Conservation (phyloP, 2,888 invertebrate species). For the Drosophila austrosaltans region DNA sequence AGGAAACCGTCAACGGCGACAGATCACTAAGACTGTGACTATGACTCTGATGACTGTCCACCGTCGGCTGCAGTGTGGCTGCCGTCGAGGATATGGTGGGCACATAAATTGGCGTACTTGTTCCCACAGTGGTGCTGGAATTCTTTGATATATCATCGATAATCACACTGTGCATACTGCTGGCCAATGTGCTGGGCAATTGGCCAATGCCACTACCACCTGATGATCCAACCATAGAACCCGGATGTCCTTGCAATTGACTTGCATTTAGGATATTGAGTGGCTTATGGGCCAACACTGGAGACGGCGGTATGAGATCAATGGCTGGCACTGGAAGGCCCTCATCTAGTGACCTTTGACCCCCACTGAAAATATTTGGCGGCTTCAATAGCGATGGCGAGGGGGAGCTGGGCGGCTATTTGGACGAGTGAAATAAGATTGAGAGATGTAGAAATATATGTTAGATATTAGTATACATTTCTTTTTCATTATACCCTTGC, state of each 20-base stretch:
- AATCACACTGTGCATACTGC: constrained; percentile 74
- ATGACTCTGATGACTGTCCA: constrained; percentile 54
- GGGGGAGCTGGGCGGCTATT: constrained; percentile 60
- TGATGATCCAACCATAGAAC: constrained; percentile 26
- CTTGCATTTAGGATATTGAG: constrained; percentile 82
- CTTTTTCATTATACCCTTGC: too few relatives aligned
- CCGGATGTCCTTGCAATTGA: constrained; percentile 78
- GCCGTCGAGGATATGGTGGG: constrained; percentile 39
- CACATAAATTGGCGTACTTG: constrained; percentile 3
- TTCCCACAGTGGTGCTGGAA: constrained; percentile 57
- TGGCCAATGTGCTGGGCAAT: constrained; percentile 62
- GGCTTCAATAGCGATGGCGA: constrained; percentile 82
- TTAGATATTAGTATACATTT: too few relatives aligned
- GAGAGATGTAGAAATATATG: neutral
- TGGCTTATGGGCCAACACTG: constrained; percentile 81
- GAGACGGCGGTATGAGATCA: constrained; percentile 82
- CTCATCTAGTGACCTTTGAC: constrained; percentile 81
- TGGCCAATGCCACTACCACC: constrained; percentile 1
- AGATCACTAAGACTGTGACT: constrained; percentile 49
- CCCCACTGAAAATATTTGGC: constrained; percentile 80
- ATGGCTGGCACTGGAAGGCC: constrained; percentile 83
- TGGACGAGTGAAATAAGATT: neutral
- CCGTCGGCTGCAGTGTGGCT: constrained; percentile 71
- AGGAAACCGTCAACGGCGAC: constrained; percentile 42
- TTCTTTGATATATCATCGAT: constrained; percentile 82